Percentiles rank a stretch among this genome's conserved stretches.
These are phyloP conservation scores for Pogoniulus pusillus DNA, from an alignment of 2,797 vertebrate species.

Conservation along the genomic window DNA sequence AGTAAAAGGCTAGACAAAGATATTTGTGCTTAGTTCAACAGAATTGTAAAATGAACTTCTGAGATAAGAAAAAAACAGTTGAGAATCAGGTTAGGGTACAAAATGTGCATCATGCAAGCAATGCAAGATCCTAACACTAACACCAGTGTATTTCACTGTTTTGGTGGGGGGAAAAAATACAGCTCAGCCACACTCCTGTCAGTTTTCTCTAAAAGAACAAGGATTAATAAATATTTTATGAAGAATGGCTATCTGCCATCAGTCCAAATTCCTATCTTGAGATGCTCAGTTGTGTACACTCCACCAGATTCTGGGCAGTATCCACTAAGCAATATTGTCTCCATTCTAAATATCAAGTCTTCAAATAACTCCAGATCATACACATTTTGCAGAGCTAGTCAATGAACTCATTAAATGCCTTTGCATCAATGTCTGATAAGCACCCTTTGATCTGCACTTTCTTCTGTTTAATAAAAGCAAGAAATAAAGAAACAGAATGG, in stretches of 20 bases:
- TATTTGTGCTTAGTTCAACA: neutral
- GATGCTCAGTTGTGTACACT: neutral
- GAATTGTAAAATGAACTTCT: neutral
- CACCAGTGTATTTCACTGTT: neutral
- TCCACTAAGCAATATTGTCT: neutral
- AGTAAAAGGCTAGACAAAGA: neutral
- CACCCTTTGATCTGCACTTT: neutral
- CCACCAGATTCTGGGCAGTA: neutral
- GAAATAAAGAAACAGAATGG: neutral
- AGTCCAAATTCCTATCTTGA: neutral
- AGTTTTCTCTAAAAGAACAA: neutral
- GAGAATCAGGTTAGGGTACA: neutral
- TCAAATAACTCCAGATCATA: neutral
- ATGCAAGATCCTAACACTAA: neutral
- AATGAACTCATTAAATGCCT: neutral
- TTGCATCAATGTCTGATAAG: neutral
- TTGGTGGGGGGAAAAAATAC: neutral
- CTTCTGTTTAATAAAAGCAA: neutral
- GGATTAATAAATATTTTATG: neutral
- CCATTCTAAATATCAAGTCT: neutral
- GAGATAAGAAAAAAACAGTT: neutral
- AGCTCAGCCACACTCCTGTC: neutral
- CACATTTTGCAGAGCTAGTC: neutral
- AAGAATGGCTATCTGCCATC: neutral
- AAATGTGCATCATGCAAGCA: neutral